These are phyloP conservation scores for Protomyctophum bolini DNA, from an alignment of 2,113 vertebrate species.

Conservation along the genomic window DNA sequence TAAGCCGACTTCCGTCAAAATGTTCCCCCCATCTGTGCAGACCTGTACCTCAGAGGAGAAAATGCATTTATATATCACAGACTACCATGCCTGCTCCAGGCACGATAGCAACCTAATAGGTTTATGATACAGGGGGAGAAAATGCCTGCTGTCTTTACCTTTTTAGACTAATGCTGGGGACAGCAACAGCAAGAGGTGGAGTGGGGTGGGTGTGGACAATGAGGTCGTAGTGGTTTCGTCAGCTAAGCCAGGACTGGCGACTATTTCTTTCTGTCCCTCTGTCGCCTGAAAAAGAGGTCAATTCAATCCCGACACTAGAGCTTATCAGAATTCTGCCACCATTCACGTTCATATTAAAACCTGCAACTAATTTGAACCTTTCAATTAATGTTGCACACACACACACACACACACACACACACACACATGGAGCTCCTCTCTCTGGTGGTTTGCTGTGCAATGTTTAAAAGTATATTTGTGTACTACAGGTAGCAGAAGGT, in stretches of 20 bases:
- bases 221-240: constrained; percentile 22
- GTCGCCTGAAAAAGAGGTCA: constrained; percentile 53
- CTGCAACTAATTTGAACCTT: constrained; percentile 64
- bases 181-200: constrained; percentile 12
- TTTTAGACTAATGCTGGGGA: constrained; percentile 43
- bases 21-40: constrained; percentile 56
- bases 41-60: constrained; percentile 66
- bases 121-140: constrained; percentile 59
- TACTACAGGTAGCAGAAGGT: constrained; percentile 41
- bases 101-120: constrained; percentile 68
- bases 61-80: constrained; percentile 73
- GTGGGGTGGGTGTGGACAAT: neutral
- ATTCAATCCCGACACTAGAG: constrained; percentile 59
- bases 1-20: constrained; percentile 70
- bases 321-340: constrained; percentile 52
- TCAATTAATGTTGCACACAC: constrained; percentile 68
- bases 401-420: constrained; percentile 35
- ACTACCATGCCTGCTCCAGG: constrained; percentile 54
- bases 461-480: constrained; percentile 37
- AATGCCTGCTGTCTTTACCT: constrained; percentile 48
- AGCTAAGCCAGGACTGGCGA: constrained; percentile 10
- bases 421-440: constrained; percentile 35
- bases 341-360: constrained; percentile 62
- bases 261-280: constrained; percentile 17
- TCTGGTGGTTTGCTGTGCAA: constrained; percentile 28